Conservation (phyloP, 1,140 invertebrate species). For the Drosophila mauritiana region DNA sequence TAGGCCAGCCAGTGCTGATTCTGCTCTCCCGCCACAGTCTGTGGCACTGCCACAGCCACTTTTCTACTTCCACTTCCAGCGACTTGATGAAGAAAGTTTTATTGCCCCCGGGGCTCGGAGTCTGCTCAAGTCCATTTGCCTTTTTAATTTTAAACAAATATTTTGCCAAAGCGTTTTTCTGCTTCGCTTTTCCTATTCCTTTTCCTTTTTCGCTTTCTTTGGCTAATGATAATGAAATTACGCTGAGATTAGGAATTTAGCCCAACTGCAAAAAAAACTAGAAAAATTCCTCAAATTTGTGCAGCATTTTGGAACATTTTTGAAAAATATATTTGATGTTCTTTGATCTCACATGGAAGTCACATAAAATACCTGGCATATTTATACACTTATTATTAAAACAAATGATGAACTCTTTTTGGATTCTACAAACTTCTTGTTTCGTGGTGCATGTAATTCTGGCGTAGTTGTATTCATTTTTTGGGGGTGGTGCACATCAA, state of each 20-base stretch:
- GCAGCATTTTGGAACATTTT: neutral
- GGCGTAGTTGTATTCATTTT: conserved; percentile 36
- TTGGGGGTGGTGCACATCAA: conserved; percentile 52
- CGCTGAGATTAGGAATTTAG: conserved; percentile 22
- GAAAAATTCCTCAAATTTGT: neutral
- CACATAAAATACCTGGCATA: too few species aligned
- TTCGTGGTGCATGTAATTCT: conserved; percentile 6
- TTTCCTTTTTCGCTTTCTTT: conserved; percentile 27
- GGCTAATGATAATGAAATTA: conserved; percentile 48
- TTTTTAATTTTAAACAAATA: conserved; percentile 75
- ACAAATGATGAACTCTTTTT: neutral
- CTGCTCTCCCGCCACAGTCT: conserved; percentile 10
- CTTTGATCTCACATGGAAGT: too few species aligned
- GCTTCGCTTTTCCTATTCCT: conserved; percentile 19
- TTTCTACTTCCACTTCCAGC: conserved; percentile 11
- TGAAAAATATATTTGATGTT: neutral
- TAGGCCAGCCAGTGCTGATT: conserved; percentile 64
- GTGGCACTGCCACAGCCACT: neutral
- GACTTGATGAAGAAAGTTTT: conserved; percentile 80
- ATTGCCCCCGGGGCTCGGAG: conserved; percentile 37
- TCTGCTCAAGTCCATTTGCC: conserved; percentile 45
- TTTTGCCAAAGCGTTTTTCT: conserved; percentile 51
- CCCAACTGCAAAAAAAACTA: neutral
- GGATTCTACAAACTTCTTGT: neutral
- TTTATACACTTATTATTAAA: too few species aligned